A percentile compares a stretch with the other conserved stretches of the same genome.
Conservation (phyloP, 2,113 vertebrate species). For the Romanogobio albipinnatus region DNA sequence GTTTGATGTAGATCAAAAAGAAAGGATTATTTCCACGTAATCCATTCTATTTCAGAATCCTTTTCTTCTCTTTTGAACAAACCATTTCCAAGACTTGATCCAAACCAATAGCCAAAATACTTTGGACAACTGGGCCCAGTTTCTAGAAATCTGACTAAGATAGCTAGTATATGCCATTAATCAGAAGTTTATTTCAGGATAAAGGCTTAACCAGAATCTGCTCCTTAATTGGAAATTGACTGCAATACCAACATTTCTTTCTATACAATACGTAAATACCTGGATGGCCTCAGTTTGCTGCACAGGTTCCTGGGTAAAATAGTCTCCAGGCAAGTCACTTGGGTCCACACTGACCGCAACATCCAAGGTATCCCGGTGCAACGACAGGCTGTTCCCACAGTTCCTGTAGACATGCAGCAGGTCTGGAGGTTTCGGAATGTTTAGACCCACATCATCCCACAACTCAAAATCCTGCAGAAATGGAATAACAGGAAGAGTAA, state of each 20-base stretch:
- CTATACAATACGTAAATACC: slow-evolving; percentile 52
- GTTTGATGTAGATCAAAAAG: too few species aligned
- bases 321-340: slow-evolving; percentile 80
- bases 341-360: slow-evolving; percentile 87
- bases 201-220: background rate
- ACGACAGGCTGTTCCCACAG: slow-evolving; percentile 82
- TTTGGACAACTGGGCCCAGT: background rate
- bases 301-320: slow-evolving; percentile 60
- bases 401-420: slow-evolving; percentile 94
- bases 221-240: background rate
- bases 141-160: background rate
- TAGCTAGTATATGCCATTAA: background rate
- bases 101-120: too few species aligned
- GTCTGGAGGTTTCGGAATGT: slow-evolving; percentile 96
- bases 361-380: slow-evolving; percentile 81
- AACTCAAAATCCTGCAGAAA: slow-evolving; percentile 93
- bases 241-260: background rate
- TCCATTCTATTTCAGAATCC: too few species aligned
- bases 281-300: slow-evolving; percentile 68
- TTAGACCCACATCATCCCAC: slow-evolving; percentile 98
- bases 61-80: too few species aligned
- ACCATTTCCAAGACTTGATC: too few species aligned
- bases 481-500: background rate
- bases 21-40: too few species aligned
- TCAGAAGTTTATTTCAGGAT: background rate